Base-by-base conservation (phyloP, 2,797 vertebrate species). In the Acanthiza pusilla region DNA sequence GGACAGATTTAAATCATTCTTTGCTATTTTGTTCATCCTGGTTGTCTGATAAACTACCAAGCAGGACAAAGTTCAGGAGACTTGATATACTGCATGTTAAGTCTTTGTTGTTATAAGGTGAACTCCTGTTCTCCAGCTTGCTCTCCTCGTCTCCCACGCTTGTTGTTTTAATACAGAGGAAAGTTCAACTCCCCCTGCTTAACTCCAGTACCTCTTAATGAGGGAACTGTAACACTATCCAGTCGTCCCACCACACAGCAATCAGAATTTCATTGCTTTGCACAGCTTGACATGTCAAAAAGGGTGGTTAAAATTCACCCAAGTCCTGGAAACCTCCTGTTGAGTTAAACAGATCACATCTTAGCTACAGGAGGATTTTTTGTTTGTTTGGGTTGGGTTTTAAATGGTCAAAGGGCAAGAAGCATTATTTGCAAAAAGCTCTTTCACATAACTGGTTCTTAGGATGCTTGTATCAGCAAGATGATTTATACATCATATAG, bases 131-230 rank as follows among this genome's bases (percentile, higher is more conserved):
- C 57, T 79, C 68, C 50, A 87, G 87, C 61, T 90, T 95, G 82
- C 88, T 93, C 91, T 93, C 75, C 95, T 97, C 32, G 11, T 96
- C 95, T 97, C 96, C 95, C 97, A 97, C 95, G 83, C 91, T 96
- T 96, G 94, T 97, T 97, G 93, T 97, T 98, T 97, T 97, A 97
- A 97, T 97, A 96, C 88, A 96, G 93, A 96, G 95, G 84, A 96
- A 96, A 97, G 95, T 94, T 97, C 94, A 97, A 89, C 96, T 97
- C 96, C 96, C 93, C 55, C 85, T 91, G 68, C 82, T 96, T 95
- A 96, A 95, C 93, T 96, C 89, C 94, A 83, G 83, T 94, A 53
- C 92, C 76, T 96, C 94, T 94, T 98, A 97, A 97, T 96, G 96
- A 97, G 94, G 85, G 91, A 95, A 88, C 54, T 66, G 95, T 97